Conservation (phyloP, 2,113 vertebrate genomes). For the Hepsetus odoe region DNA sequence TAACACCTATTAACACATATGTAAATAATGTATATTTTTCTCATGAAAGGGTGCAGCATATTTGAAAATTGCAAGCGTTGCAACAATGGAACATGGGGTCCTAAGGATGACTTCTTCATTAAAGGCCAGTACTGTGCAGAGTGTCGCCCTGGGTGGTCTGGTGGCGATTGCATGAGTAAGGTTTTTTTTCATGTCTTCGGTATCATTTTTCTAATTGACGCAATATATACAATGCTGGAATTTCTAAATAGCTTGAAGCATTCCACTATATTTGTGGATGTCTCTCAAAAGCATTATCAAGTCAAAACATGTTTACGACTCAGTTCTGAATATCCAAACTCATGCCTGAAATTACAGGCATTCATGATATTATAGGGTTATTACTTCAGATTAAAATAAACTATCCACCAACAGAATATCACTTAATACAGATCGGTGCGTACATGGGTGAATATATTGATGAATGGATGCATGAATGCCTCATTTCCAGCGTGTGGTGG, state of each 20-base stretch:
- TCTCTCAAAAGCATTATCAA: background rate
- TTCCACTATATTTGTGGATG: constrained; percentile 16
- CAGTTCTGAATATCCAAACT: too few species aligned
- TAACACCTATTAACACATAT: background rate
- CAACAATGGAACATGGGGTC: constrained; percentile 93
- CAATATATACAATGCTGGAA: background rate
- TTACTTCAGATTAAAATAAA: too few species aligned
- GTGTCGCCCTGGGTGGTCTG: constrained; percentile 94
- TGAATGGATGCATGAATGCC: background rate
- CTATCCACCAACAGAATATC: too few species aligned
- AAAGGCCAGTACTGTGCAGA: constrained; percentile 89
- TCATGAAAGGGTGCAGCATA: constrained; percentile 82
- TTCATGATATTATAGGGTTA: too few species aligned
- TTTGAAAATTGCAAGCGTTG: constrained; percentile 98
- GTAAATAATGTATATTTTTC: constrained; percentile 7
- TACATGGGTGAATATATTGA: background rate
- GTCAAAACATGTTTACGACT: background rate
- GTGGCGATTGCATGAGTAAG: constrained; percentile 97
- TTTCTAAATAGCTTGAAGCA: background rate
- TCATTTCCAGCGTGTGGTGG: constrained; percentile 86
- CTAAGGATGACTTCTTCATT: constrained; percentile 91
- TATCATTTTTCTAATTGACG: background rate
- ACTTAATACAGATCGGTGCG: background rate
- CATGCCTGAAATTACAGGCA: background rate
- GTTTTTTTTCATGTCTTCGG: constrained; percentile 48